Conservation (phyloP, 2,888 invertebrate species). For the Drosophila neoperkinsi region DNA sequence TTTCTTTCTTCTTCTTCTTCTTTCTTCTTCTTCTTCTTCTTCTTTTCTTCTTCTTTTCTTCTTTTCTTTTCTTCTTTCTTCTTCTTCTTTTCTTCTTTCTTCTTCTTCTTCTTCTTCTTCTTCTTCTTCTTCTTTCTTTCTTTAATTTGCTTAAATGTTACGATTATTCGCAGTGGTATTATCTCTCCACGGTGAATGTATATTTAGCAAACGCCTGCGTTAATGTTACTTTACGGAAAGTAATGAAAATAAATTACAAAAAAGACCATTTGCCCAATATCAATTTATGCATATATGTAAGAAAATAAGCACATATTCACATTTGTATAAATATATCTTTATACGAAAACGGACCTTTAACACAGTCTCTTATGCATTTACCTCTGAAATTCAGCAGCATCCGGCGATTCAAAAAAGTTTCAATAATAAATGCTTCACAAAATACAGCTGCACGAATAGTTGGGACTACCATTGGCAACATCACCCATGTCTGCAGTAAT, state of each 20-base stretch:
- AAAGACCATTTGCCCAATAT: background rate
- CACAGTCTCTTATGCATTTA: background rate
- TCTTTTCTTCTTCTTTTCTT: too few relatives aligned
- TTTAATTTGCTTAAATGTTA: slow-evolving; percentile 7
- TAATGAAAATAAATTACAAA: background rate
- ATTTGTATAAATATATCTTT: background rate
- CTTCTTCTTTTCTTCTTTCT: too few relatives aligned
- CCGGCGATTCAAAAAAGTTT: slow-evolving; percentile 28
- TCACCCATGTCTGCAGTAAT: slow-evolving; percentile 15
- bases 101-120: too few relatives aligned
- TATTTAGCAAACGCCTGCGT: background rate
- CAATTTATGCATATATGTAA: background rate
- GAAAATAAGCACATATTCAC: background rate
- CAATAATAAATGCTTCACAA: slow-evolving; percentile 35
- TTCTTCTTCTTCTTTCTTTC: too few relatives aligned
- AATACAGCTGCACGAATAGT: slow-evolving; percentile 20
- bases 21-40: too few relatives aligned
- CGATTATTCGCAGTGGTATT: background rate
- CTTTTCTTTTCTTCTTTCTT: too few relatives aligned
- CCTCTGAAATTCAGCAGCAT: slow-evolving; percentile 16
- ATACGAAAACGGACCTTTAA: background rate
- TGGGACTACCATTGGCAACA: slow-evolving; percentile 16
- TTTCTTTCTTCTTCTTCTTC: too few relatives aligned
- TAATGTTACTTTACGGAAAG: background rate
- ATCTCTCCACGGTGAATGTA: background rate